phyloP scores from a whole-genome alignment of 2,113 vertebrate genomes.

The Delphinapterus leucas region DNA sequence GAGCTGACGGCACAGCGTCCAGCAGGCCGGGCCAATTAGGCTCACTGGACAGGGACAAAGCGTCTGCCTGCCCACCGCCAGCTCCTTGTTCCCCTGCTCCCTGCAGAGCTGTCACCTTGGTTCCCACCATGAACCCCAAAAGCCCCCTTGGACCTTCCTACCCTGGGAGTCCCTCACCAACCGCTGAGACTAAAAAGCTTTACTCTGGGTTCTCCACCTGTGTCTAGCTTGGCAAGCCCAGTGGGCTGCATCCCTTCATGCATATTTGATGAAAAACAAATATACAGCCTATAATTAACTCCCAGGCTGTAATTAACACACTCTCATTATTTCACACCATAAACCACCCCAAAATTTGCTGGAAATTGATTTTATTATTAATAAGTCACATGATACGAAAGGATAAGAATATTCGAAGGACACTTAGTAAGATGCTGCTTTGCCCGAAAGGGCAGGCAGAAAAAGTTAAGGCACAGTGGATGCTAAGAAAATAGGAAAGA shows the following conservation, averaged over 20 bases:
- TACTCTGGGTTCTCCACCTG: background rate
- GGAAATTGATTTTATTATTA: constrained; percentile 57
- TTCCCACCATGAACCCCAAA: background rate
- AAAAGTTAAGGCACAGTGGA: constrained; percentile 26
- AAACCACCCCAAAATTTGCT: background rate
- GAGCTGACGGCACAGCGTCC: background rate
- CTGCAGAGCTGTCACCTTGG: too few relatives aligned
- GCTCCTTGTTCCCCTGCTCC: background rate
- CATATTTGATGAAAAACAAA: background rate
- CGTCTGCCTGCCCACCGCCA: background rate
- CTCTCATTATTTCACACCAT: background rate
- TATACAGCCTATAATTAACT: rapidly evolving
- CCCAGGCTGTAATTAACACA: background rate
- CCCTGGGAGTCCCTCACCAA: background rate
- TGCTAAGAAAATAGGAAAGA: background rate
- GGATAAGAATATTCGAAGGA: background rate
- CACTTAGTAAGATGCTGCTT: constrained; percentile 31
- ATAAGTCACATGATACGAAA: constrained; percentile 52
- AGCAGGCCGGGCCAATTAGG: background rate
- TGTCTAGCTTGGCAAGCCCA: rapidly evolving
- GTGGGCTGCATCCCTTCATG: background rate
- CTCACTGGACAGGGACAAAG: background rate
- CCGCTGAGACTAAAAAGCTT: background rate
- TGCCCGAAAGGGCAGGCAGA: background rate
- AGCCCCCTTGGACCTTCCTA: background rate